These are phyloP conservation scores for Spodoptera exigua DNA, from an alignment of 2,888 invertebrate genomes.

Conservation along the genomic window DNA sequence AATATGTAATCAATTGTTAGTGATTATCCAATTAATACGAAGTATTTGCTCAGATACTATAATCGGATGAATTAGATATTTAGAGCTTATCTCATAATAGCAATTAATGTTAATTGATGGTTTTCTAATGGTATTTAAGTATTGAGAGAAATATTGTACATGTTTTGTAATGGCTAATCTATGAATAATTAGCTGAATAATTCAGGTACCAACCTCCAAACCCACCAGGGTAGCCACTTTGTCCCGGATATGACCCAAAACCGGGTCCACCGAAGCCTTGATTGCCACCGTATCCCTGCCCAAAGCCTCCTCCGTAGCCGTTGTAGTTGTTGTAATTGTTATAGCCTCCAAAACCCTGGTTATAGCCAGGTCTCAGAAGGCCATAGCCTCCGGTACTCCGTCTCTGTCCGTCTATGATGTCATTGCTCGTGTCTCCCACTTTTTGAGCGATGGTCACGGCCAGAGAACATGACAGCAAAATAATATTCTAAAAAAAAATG, in stretches of 20 bases:
- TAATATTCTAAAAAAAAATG: constrained; percentile 69
- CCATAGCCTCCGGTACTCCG: constrained; percentile 79
- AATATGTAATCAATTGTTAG: constrained; percentile 9
- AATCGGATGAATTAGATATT: not conserved
- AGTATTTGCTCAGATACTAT: constrained; percentile 1
- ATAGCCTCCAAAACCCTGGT: constrained; percentile 57
- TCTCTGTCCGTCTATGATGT: constrained; percentile 65
- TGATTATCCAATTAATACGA: constrained; percentile 7
- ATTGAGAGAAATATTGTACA: too few species aligned
- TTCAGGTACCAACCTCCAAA: constrained; percentile 39
- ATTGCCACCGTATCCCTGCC: constrained; percentile 29
- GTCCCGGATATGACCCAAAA: constrained; percentile 43
- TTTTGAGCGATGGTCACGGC: constrained; percentile 72
- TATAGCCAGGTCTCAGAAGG: constrained; percentile 69
- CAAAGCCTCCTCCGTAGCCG: constrained; percentile 42
- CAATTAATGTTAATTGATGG: not conserved
- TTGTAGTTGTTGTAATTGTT: constrained; percentile 55
- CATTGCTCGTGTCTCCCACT: constrained; percentile 69
- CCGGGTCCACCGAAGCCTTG: constrained; percentile 36
- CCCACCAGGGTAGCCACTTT: constrained; percentile 46
- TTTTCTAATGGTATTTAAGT: too few species aligned
- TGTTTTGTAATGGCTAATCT: too few species aligned
- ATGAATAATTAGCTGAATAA: too few species aligned
- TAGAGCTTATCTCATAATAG: not conserved
- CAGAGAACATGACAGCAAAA: constrained; percentile 73